Base-by-base conservation (phyloP, 92 coral and sea anemone species). In the Parazoanthus darwini region DNA sequence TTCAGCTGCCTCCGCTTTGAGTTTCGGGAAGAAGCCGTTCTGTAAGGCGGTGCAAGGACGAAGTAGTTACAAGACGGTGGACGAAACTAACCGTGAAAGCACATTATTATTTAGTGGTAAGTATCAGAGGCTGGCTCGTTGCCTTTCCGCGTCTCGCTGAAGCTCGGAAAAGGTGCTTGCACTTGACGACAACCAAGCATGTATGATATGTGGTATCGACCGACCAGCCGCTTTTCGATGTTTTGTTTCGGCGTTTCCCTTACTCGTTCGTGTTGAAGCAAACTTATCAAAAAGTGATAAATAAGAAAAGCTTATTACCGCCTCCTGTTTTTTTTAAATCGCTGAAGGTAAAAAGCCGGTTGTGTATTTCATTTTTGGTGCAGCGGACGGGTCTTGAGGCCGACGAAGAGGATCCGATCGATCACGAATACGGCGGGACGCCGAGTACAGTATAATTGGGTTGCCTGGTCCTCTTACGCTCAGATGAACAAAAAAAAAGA, bases 61-160 rank as follows among this genome's bases (percentile, higher is more conserved):
- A 70, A 33, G 78, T 16, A 70, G 26, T 26, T 13, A 4, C 23
- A 25, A 51, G 48, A 76, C 66, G 15, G 36, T 58, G 33, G 26
- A 43, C 10, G 22, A 72, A 59, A 84, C 33, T 26, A 84, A 72
- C 58, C 42, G 79, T 71, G 16, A 35, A 26, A 84, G n/a, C 29
- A 14, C 26, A 63, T 11, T 65, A 59, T 59, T 26, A 63, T 58
- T 48, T 18, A 48, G 44, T 48, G 87, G 87, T 84, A 4, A 84
- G 87, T 84, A 84, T 70, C 78, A 0, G 23, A 72, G 87, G 13
- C 67, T 20, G 63, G 20, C 56, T 68, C 79, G 44, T 33, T 10
- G n/a, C 5, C 74, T 84, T 71, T 84, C 79, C 78, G 87, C 67
- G 79, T 71, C 79, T 73, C 39, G 67, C 87, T 70, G 87, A 71